Conservation (phyloP, 2,888 invertebrate genomes). For the Plutella xylostella region DNA sequence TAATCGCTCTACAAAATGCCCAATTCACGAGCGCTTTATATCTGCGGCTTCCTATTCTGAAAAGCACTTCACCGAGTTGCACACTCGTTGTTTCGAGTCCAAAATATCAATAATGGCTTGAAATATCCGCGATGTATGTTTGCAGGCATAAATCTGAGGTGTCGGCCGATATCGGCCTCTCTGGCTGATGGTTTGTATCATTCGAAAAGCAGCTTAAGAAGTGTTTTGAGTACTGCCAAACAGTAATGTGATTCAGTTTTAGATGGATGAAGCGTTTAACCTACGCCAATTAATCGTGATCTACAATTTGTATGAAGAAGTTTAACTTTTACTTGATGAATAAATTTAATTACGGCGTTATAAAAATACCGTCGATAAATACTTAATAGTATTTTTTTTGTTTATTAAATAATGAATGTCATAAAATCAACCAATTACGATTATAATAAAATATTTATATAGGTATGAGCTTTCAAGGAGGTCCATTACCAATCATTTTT, state of each 20-base stretch:
- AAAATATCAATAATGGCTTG: slow-evolving; percentile 58
- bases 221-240: slow-evolving; percentile 31
- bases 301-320: too few species aligned
- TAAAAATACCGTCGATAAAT: too few species aligned
- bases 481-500: too few species aligned
- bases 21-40: slow-evolving; percentile 3
- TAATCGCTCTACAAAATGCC: background rate
- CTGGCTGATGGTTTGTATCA: slow-evolving; percentile 63
- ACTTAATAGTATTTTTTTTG: too few species aligned
- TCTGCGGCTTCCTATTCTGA: slow-evolving; percentile 31
- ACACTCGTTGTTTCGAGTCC: slow-evolving; percentile 47
- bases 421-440: too few species aligned
- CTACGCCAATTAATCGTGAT: too few species aligned
- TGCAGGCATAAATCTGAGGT: slow-evolving; percentile 57
- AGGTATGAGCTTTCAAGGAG: background rate
- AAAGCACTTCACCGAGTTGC: slow-evolving; percentile 52
- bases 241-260: too few species aligned
- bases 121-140: slow-evolving; percentile 52
- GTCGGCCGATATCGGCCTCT: slow-evolving; percentile 59
- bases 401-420: too few species aligned
- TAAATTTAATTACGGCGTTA: too few species aligned
- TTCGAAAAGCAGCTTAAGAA: slow-evolving; percentile 61
- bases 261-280: too few species aligned
- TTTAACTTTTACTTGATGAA: too few species aligned
- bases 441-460: too few species aligned